Conservation (phyloP, 1,140 invertebrate genomes). For the Lamellibrachia luymesi region DNA sequence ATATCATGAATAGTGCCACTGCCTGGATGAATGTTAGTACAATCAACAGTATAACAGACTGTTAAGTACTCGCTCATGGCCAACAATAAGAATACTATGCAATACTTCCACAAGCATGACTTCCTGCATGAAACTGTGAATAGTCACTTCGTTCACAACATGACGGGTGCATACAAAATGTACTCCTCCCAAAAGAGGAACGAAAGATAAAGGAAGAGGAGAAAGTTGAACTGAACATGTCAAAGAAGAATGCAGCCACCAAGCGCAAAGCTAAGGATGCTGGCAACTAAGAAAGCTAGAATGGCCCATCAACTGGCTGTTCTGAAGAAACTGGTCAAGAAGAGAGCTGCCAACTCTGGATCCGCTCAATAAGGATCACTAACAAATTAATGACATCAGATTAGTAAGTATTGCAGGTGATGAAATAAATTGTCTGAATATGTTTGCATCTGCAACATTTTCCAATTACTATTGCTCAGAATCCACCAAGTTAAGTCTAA, state of each 20-base stretch:
- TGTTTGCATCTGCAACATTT: no score
- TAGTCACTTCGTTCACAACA: slow-evolving; percentile 12
- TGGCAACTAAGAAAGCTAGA: no score
- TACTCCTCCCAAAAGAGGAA: neutral
- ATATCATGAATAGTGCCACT: no score
- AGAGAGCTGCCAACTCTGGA: neutral
- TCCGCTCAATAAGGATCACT: neutral
- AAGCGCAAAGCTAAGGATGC: neutral
- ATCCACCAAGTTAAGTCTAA: no score
- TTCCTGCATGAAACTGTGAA: slow-evolving; percentile 8
- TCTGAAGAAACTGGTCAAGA: neutral
- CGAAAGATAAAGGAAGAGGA: neutral
- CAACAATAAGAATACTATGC: slow-evolving; percentile 10
- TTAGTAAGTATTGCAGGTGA: no score
- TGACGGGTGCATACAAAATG: slow-evolving; percentile 17
- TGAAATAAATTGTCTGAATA: no score
- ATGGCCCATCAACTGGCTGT: neutral
- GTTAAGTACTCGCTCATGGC: slow-evolving; percentile 9
- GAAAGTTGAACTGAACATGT: slow-evolving; percentile 7
- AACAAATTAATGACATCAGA: neutral
- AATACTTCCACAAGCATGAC: slow-evolving; percentile 11
- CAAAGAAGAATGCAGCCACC: slow-evolving; percentile 7
- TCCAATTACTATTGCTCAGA: no score
- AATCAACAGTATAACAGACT: slow-evolving; percentile 4
- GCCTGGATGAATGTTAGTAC: slow-evolving; percentile 8